Conservation (phyloP, 2,888 invertebrate species). For the Argynnis bischoffii region DNA sequence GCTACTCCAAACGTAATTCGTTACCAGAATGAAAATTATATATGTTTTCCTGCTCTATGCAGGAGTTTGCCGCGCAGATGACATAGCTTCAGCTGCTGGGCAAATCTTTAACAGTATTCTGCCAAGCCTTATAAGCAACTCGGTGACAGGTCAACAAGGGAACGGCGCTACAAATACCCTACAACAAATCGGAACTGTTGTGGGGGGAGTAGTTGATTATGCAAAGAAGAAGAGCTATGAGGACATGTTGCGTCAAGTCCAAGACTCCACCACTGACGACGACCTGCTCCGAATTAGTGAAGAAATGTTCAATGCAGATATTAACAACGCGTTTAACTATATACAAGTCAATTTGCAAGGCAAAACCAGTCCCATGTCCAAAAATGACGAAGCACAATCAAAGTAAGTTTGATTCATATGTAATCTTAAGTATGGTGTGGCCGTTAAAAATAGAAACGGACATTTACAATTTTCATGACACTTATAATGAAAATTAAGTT, state of each 20-base stretch:
- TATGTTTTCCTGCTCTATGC: constrained; percentile 58
- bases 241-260: constrained; percentile 68
- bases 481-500: not conserved
- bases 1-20: constrained; percentile 62
- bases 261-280: constrained; percentile 83
- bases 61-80: constrained; percentile 62
- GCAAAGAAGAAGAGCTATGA: constrained; percentile 77
- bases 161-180: constrained; percentile 70
- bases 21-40: constrained; percentile 63
- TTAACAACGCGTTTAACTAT: constrained; percentile 87
- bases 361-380: constrained; percentile 86
- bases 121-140: constrained; percentile 68
- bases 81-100: constrained; percentile 69
- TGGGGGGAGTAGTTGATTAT: constrained; percentile 76
- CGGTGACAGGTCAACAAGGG: constrained; percentile 66
- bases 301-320: constrained; percentile 86
- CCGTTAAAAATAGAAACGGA: constrained; percentile 18
- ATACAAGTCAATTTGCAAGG: constrained; percentile 89
- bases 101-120: constrained; percentile 75
- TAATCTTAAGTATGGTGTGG: constrained; percentile 2
- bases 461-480: constrained; percentile 16
- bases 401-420: constrained; percentile 56
- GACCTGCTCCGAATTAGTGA: constrained; percentile 87
- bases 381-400: constrained; percentile 87
- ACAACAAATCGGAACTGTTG: constrained; percentile 72